These are phyloP conservation scores for Exephanes ischioxanthus DNA, from an alignment of 2,888 invertebrate genomes.

Conservation along the genomic window DNA sequence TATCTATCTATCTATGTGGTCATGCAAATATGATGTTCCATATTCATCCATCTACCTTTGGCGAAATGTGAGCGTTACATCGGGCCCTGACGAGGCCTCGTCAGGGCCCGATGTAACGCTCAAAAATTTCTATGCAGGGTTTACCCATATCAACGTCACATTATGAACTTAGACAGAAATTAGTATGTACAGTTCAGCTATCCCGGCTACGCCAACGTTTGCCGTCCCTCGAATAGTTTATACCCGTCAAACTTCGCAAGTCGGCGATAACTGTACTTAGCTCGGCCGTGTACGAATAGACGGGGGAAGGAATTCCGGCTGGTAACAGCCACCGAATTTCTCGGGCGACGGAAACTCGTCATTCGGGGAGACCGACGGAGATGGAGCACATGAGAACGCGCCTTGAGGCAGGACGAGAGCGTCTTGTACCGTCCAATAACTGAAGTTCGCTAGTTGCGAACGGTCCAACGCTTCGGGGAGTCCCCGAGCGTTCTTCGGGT, in stretches of 20 bases:
- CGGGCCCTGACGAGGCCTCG: too few species aligned
- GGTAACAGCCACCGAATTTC: constrained; percentile 57
- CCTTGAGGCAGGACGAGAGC: constrained; percentile 35
- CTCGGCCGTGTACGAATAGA: constrained; percentile 18
- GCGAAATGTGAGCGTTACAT: too few species aligned
- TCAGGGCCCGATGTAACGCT: too few species aligned
- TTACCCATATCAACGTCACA: too few species aligned
- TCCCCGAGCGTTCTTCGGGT: constrained; percentile 71
- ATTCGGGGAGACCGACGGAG: constrained; percentile 15
- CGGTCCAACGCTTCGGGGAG: constrained; percentile 58
- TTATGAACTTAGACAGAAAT: neutral
- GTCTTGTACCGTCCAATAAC: constrained; percentile 50
- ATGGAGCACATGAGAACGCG: constrained; percentile 41
- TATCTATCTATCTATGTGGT: too few species aligned
- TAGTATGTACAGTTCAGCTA: neutral
- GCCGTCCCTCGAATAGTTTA: constrained; percentile 11
- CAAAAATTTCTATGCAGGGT: too few species aligned
- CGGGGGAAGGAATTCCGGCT: constrained; percentile 39
- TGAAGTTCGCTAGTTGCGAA: constrained; percentile 55
- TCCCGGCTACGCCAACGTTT: constrained; percentile 16
- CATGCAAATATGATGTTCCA: too few species aligned
- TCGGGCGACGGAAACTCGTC: constrained; percentile 57
- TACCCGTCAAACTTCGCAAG: constrained; percentile 61
- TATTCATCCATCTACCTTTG: too few species aligned
- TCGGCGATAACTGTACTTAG: constrained; percentile 62